Conservation (phyloP, 1,140 invertebrate species). For the Trigoniulus corallinus region DNA sequence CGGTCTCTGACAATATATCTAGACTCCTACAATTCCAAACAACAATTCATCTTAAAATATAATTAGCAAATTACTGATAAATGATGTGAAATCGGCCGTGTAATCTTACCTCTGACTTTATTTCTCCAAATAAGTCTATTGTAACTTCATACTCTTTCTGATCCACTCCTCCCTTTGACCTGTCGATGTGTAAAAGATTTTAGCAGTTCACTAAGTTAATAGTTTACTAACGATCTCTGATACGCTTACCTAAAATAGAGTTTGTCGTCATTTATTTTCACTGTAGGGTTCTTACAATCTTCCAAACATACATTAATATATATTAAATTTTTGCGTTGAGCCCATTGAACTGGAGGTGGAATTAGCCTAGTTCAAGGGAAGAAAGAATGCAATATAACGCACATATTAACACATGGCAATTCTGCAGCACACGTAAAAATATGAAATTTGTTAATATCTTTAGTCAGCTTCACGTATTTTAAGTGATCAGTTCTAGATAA, state of each 20-base stretch:
- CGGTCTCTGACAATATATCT: constrained; percentile 40
- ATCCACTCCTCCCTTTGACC: constrained; percentile 63
- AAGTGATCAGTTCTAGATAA: too few species aligned
- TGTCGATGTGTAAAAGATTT: constrained; percentile 12
- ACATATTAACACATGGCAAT: background rate
- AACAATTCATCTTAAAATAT: too few species aligned
- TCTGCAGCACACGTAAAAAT: too few species aligned
- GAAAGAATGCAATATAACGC: background rate
- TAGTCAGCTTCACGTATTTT: too few species aligned
- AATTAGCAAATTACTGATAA: too few species aligned
- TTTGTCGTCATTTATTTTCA: constrained; percentile 60
- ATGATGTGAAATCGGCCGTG: constrained; percentile 2
- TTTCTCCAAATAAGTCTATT: constrained; percentile 61
- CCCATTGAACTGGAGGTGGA: constrained; percentile 78
- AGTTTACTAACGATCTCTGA: background rate
- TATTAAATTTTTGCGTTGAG: constrained; percentile 60
- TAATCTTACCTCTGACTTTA: constrained; percentile 53
- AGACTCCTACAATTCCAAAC: constrained; percentile 31
- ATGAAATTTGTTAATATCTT: too few species aligned
- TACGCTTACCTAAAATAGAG: constrained; percentile 51
- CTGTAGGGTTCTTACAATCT: constrained; percentile 66
- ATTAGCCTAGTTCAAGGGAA: constrained; percentile 19
- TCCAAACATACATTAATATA: constrained; percentile 78
- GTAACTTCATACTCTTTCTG: constrained; percentile 68
- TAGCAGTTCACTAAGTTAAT: background rate